Evolutionary conservation across 2,113 vertebrate species (phyloP), one percentile per base, ranked within the genome.

Genomic region (Ranitomeya imitator): DNA sequence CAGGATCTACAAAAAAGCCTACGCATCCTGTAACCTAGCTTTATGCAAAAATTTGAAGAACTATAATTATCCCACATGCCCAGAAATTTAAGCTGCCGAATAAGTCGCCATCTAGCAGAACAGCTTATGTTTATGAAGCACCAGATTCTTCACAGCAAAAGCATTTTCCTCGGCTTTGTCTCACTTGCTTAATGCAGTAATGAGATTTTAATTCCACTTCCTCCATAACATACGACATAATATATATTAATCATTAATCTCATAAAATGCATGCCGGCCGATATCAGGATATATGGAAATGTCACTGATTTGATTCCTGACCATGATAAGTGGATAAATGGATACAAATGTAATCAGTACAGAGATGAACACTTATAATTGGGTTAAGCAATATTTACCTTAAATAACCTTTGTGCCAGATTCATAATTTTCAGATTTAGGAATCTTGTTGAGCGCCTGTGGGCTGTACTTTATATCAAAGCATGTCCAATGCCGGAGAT

Each of bases 121-220:
- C 52, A 87, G 63, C 65, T 87, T 87, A 81, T 81, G 78, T 87
- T 87, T 69, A 71, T 71, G 81, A 73, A 71, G 52, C 19, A 45
- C 52, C 78, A 69, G 61, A 59, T 71, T 67, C 77, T 87, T 81
- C 52, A 26, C 78, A n/a, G 26, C 45, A 15, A 79, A 79, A 80
- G 21, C 54, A 73, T 81, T 67, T 81, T 71, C 59, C 67, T 18
- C 74, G 19, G 60, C 52, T 71, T 81, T 60, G 78, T 73, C 54
- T 87, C 54, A 59, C 51, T 73, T n/a, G 78, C 52, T 81, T 77
- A 19, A 31, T 16, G 26, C 65, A n/a, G 18, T 21, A 65, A 80
- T 52, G 23, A 15, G 37, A 69, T 19, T 45, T 65, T 63, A 65
- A 79, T 55, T 78, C 57, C 59, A 18, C 77, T 79, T 65, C 23